Percentiles rank a stretch among this genome's conserved stretches.
Evolutionary conservation across 2,888 invertebrate species (phyloP).

Genomic region (Pedicia rivosa): DNA sequence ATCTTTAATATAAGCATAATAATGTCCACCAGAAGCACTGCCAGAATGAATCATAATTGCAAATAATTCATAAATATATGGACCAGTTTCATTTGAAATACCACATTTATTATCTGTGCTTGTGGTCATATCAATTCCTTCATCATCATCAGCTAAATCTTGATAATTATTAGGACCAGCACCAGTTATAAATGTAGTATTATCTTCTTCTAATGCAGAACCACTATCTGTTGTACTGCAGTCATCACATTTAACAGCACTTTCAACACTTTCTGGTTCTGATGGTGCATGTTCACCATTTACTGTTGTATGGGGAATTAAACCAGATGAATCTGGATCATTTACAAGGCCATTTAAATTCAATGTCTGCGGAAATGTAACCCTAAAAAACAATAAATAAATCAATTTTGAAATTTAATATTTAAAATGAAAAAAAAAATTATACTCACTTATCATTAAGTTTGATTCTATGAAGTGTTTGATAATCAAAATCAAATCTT

Average conservation of each 20-base stretch:
- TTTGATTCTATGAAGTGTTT: constrained; percentile 69
- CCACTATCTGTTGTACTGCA: constrained; percentile 52
- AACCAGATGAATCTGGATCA: constrained; percentile 17
- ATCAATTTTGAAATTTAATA: constrained; percentile 5
- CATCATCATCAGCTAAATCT: constrained; percentile 43
- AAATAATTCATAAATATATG: constrained; percentile 70
- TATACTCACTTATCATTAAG: constrained; percentile 62
- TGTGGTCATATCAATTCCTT: constrained; percentile 47
- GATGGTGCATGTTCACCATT: constrained; percentile 15
- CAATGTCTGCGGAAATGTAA: constrained; percentile 63
- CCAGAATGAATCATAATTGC: constrained; percentile 88
- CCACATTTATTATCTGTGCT: constrained; percentile 31
- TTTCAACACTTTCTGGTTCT: constrained; percentile 31
- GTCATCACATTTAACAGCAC: constrained; percentile 40
- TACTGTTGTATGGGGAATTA: constrained; percentile 18
- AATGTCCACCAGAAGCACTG: constrained; percentile 79
- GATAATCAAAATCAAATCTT: constrained; percentile 79
- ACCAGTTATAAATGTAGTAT: constrained; percentile 10
- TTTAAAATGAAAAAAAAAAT: constrained; percentile 1
- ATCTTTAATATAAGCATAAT: constrained; percentile 81
- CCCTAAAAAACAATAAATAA: constrained; percentile 39
- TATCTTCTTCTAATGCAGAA: constrained; percentile 47
- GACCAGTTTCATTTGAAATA: constrained; percentile 34
- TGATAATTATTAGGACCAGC: constrained; percentile 21
- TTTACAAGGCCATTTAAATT: constrained; percentile 61